phyloP scores from a whole-genome alignment of 2,113 vertebrate species.

The Grus americana region DNA sequence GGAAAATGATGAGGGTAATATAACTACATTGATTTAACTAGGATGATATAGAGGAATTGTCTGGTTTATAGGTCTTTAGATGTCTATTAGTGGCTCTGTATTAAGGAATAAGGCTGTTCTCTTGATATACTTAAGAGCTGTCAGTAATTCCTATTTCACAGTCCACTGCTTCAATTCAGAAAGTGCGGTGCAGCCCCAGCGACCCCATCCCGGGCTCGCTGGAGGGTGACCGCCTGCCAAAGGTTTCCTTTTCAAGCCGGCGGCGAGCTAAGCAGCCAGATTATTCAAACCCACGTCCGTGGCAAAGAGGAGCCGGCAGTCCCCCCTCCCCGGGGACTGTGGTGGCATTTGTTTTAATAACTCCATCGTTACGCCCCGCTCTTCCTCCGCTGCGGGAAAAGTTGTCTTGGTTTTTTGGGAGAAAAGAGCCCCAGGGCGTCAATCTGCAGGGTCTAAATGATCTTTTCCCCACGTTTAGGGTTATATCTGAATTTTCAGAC shows the following conservation, averaged over 20 bases:
- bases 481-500: accelerated
- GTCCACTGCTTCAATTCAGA: slow-evolving; percentile 78
- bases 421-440: neutral
- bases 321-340: neutral
- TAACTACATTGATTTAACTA: slow-evolving; percentile 88
- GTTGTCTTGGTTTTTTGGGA: no score
- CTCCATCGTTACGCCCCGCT: neutral
- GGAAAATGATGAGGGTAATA: slow-evolving; percentile 88
- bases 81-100: slow-evolving; percentile 84
- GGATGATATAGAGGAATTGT: slow-evolving; percentile 86
- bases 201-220: slow-evolving; percentile 73
- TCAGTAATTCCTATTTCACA: slow-evolving; percentile 87
- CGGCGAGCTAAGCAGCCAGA: slow-evolving; percentile 6
- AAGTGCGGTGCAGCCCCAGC: slow-evolving; percentile 65
- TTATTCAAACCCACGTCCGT: slow-evolving; percentile 3
- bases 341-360: slow-evolving; percentile 51
- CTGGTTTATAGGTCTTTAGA: slow-evolving; percentile 86
- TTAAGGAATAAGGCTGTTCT: slow-evolving; percentile 82
- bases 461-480: accelerated
- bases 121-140: slow-evolving; percentile 83
- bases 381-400: neutral
- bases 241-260: slow-evolving; percentile 15
- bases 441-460: no score
- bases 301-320: neutral
- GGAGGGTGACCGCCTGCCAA: slow-evolving; percentile 71